Evolutionary conservation across 2,888 invertebrate genomes (phyloP).

Genomic region (Ctena decussata): DNA sequence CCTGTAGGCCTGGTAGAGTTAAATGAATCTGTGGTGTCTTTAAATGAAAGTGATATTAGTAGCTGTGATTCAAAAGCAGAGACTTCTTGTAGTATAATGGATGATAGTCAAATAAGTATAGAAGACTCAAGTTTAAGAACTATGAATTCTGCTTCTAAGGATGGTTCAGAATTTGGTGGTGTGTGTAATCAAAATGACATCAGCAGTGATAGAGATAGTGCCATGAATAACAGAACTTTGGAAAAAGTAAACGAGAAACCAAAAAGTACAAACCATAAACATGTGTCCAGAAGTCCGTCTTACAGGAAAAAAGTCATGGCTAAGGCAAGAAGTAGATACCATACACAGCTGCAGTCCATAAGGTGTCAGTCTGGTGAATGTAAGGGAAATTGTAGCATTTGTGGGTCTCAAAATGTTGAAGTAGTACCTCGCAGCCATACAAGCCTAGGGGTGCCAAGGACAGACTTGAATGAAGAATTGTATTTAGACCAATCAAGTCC

Average conservation of each 20-base stretch:
- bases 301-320: conserved; percentile 62
- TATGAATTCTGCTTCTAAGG: background rate
- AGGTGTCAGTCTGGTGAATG: conserved; percentile 47
- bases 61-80: background rate
- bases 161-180: background rate
- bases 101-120: background rate
- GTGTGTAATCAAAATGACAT: too few relatives aligned
- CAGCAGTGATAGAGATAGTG: background rate
- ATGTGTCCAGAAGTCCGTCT: conserved; percentile 50
- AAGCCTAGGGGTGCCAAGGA: background rate
- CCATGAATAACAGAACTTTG: background rate
- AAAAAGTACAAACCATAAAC: background rate
- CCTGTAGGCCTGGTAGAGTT: too few relatives aligned
- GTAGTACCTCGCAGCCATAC: conserved; percentile 19
- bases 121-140: background rate
- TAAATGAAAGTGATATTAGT: too few relatives aligned
- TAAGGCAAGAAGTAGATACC: conserved; percentile 54
- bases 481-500: conserved; percentile 53
- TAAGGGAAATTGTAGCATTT: conserved; percentile 28
- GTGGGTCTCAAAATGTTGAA: conserved; percentile 27
- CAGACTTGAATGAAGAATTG: conserved; percentile 24
- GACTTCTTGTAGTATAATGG: background rate
- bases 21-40: too few relatives aligned
- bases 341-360: conserved; percentile 44
- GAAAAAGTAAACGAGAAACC: background rate